These are phyloP conservation scores for Eupithecia exiguata DNA, from an alignment of 2,888 invertebrate genomes.

Conservation along the genomic window DNA sequence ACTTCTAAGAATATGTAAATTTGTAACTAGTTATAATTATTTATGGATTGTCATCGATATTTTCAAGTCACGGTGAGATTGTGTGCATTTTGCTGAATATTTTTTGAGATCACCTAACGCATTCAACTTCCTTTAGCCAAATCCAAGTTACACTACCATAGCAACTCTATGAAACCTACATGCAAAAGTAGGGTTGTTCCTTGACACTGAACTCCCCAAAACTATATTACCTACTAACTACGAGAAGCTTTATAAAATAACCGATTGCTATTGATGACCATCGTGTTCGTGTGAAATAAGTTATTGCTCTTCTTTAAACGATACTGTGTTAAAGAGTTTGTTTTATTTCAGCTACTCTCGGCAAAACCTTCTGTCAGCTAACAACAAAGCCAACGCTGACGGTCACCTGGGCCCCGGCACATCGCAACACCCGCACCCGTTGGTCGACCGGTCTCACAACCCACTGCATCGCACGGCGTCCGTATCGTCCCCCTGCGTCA, in stretches of 20 bases:
- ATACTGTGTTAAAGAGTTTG: background rate
- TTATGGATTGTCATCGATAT: conserved; percentile 37
- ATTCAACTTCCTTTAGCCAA: background rate
- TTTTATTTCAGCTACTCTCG: conserved; percentile 89
- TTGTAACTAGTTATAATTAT: conserved; percentile 24
- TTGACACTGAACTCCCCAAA: background rate
- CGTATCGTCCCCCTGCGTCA: conserved; percentile 55
- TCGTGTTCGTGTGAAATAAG: conserved; percentile 1
- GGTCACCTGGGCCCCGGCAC: conserved; percentile 71
- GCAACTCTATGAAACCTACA: background rate
- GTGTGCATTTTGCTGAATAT: conserved; percentile 38
- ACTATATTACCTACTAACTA: background rate
- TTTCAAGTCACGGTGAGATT: conserved; percentile 47
- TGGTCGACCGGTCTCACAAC: conserved; percentile 84
- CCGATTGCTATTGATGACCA: background rate
- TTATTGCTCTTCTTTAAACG: background rate
- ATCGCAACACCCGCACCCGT: conserved; percentile 70
- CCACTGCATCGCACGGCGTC: conserved; percentile 68
- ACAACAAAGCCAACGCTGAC: conserved; percentile 89
- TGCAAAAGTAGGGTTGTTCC: background rate
- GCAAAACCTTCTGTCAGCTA: conserved; percentile 92
- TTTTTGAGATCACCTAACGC: conserved; percentile 1
- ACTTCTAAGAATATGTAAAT: conserved; percentile 33
- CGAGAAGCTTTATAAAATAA: background rate
- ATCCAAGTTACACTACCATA: background rate